phyloP scores from a whole-genome alignment of 2,797 vertebrate species.

The Onychomys leucogaster region DNA sequence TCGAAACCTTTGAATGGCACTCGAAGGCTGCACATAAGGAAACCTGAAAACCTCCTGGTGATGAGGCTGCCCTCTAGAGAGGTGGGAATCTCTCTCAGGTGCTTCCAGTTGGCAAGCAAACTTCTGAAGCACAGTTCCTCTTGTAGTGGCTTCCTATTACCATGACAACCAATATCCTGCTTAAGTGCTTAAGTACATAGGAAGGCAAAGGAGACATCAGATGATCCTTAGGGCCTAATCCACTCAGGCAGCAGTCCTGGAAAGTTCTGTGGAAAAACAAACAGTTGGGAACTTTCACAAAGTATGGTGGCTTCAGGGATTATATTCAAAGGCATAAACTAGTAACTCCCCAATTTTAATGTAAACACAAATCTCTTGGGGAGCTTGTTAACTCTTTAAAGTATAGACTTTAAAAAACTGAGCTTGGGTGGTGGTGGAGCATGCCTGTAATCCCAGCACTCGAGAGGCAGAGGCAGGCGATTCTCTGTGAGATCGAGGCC shows the following conservation, averaged over 20 bases:
- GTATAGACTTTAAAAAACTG: not conserved
- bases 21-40: not conserved
- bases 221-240: not conserved
- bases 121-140: conserved; percentile 10
- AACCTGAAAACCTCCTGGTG: not conserved
- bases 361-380: not conserved
- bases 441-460: no score
- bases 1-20: not conserved
- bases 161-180: conserved; percentile 3
- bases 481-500: no score
- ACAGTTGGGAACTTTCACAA: not conserved
- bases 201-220: not conserved
- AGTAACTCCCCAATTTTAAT: not conserved
- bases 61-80: not conserved
- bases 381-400: conserved; percentile 14
- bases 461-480: no score
- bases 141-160: not conserved
- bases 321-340: not conserved
- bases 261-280: not conserved
- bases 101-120: not conserved
- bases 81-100: not conserved
- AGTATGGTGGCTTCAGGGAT: not conserved
- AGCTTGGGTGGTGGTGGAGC: no score
- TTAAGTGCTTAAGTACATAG: not conserved
- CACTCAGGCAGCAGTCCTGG: not conserved